phyloP scores from a whole-genome alignment of 2,888 invertebrate species.

The Trichopria drosophilae region DNA sequence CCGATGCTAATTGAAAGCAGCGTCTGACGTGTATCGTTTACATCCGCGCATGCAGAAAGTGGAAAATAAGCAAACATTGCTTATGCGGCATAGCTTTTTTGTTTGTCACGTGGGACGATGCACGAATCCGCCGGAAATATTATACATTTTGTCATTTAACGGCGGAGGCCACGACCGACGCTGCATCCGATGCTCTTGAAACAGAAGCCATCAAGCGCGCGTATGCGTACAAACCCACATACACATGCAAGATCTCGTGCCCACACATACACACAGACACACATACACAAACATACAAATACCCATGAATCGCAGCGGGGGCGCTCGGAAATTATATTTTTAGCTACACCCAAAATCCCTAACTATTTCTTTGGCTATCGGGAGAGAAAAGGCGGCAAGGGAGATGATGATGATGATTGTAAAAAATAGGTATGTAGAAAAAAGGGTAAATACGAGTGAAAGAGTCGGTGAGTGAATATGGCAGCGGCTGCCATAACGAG shows the following conservation, averaged over 20 bases:
- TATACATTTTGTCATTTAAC: slow-evolving; percentile 44
- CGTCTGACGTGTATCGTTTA: too few species aligned
- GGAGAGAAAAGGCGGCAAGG: slow-evolving; percentile 23
- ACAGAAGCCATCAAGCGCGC: slow-evolving; percentile 43
- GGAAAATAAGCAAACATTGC: too few species aligned
- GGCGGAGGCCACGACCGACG: slow-evolving; percentile 37
- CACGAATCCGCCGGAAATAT: slow-evolving; percentile 44
- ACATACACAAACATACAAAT: slow-evolving; percentile 21
- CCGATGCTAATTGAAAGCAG: too few species aligned
- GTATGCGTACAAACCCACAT: too few species aligned
- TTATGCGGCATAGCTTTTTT: too few species aligned
- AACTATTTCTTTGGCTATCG: too few species aligned
- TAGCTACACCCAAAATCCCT: slow-evolving; percentile 53
- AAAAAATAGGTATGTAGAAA: too few species aligned
- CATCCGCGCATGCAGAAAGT: too few species aligned
- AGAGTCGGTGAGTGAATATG: slow-evolving; percentile 31
- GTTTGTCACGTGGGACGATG: too few species aligned
- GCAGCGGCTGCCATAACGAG: slow-evolving; percentile 37
- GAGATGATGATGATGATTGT: too few species aligned
- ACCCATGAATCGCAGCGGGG: slow-evolving; percentile 53
- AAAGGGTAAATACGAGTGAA: slow-evolving; percentile 30
- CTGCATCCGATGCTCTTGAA: slow-evolving; percentile 48
- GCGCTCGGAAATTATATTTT: slow-evolving; percentile 59
- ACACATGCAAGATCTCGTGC: too few species aligned
- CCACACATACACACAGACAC: too few species aligned